These are phyloP conservation scores for Nasua narica DNA, from an alignment of 2,797 vertebrate genomes.

Conservation along the genomic window DNA sequence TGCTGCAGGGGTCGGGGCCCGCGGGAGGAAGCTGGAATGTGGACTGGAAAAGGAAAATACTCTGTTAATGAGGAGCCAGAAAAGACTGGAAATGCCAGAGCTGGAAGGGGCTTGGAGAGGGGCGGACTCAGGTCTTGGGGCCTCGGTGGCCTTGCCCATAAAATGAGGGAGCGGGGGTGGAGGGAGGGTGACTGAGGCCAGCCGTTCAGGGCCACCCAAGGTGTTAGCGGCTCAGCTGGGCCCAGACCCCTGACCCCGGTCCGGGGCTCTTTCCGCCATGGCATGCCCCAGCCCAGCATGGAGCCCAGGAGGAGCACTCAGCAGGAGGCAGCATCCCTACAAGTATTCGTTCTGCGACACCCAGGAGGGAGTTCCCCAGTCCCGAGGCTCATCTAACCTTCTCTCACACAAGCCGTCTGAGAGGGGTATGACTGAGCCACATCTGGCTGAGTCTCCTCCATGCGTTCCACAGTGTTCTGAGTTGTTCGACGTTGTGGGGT, in stretches of 20 bases:
- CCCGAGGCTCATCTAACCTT: not conserved
- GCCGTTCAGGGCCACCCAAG: conserved; percentile 59
- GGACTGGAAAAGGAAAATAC: conserved; percentile 65
- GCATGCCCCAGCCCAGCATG: not conserved
- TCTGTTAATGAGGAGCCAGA: conserved; percentile 60
- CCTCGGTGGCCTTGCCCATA: conserved; percentile 21
- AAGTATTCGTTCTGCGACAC: too few species aligned
- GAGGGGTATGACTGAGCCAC: not conserved
- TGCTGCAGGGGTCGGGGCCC: conserved; percentile 53
- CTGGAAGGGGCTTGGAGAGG: conserved; percentile 47
- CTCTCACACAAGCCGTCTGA: not conserved
- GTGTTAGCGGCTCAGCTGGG: conserved; percentile 37
- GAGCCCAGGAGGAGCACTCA: not conserved
- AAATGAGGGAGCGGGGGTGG: not conserved
- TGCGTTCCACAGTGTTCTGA: not conserved
- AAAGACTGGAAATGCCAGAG: conserved; percentile 42
- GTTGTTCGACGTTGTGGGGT: not conserved
- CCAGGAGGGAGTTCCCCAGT: not conserved
- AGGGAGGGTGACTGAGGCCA: not conserved
- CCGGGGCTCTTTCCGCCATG: not conserved
- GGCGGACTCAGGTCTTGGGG: conserved; percentile 24
- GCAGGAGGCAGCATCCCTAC: not conserved
- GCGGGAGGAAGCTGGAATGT: conserved; percentile 54
- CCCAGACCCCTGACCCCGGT: conserved; percentile 42
- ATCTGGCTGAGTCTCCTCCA: not conserved